These are phyloP conservation scores for Orthosia cruda DNA, from an alignment of 2,888 invertebrate species.

Conservation along the genomic window DNA sequence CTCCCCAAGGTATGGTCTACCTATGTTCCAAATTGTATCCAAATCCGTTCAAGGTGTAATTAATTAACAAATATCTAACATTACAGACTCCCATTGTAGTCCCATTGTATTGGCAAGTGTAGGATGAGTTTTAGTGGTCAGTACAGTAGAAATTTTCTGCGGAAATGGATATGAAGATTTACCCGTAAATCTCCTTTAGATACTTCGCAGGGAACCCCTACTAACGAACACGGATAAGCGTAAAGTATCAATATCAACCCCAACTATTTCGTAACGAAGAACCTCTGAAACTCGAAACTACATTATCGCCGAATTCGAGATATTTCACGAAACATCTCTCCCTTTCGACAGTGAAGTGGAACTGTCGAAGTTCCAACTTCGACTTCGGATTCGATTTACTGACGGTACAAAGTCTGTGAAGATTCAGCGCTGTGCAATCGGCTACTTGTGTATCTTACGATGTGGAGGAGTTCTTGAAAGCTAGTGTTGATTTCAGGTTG, in stretches of 20 bases:
- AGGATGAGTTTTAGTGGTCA: not conserved
- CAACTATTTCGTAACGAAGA: not conserved
- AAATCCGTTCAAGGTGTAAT: no score
- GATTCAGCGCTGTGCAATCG: conserved; percentile 29
- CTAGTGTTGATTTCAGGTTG: not conserved
- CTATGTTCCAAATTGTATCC: no score
- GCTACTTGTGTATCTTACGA: conserved; percentile 6
- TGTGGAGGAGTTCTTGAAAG: not conserved
- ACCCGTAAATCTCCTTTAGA: not conserved
- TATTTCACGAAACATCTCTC: conserved; percentile 31
- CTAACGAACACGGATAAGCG: not conserved
- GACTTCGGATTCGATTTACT: conserved; percentile 16
- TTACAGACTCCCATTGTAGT: no score
- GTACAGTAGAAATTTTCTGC: not conserved
- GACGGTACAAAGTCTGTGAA: conserved; percentile 1
- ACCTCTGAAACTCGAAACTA: conserved; percentile 16
- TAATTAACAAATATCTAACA: no score
- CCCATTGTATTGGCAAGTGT: no score
- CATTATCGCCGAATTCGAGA: conserved; percentile 13
- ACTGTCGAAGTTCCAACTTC: conserved; percentile 23
- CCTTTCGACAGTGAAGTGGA: conserved; percentile 21
- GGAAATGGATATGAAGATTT: not conserved
- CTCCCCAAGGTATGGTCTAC: no score
- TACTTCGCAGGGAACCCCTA: not conserved
- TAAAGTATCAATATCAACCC: conserved; percentile 22